A percentile compares a stretch with the other conserved stretches of the same genome.
Evolutionary conservation across 2,888 invertebrate species (phyloP).

Genomic region (Sesia apiformis): DNA sequence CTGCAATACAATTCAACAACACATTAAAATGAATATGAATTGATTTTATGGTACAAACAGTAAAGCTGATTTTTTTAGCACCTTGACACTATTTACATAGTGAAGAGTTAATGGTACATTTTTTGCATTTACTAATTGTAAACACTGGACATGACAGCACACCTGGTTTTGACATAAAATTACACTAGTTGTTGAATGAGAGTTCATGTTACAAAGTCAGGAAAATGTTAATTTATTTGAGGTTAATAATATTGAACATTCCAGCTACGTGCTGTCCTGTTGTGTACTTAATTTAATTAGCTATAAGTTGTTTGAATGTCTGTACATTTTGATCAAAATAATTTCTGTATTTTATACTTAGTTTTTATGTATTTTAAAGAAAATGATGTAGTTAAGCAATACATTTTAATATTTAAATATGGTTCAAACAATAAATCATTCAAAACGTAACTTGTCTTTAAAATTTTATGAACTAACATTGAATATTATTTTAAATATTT

Average conservation of each 20-base stretch:
- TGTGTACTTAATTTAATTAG: constrained; percentile 57
- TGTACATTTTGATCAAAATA: constrained; percentile 61
- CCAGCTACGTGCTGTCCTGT: constrained; percentile 65
- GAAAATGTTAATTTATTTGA: not conserved
- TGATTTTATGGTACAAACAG: not conserved
- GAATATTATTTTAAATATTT: not conserved
- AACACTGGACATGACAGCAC: constrained; percentile 48
- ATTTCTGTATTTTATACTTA: constrained; percentile 48
- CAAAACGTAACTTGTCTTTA: constrained; percentile 13
- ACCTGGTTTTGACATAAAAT: constrained; percentile 20
- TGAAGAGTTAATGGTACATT: not conserved
- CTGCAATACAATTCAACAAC: too few species aligned
- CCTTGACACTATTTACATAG: not conserved
- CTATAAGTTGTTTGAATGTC: constrained; percentile 38
- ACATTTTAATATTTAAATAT: constrained; percentile 13
- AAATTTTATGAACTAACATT: not conserved
- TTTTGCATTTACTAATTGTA: constrained; percentile 58
- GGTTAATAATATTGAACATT: constrained; percentile 35
- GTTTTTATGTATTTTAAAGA: constrained; percentile 17
- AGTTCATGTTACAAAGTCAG: not conserved
- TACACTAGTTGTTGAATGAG: not conserved
- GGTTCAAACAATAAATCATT: constrained; percentile 14
- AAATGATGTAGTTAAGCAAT: constrained; percentile 33
- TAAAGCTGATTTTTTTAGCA: not conserved
- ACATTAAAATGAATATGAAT: not conserved